Base-by-base conservation (phyloP, 2,888 invertebrate species). In the Agrenia bidenticulata region DNA sequence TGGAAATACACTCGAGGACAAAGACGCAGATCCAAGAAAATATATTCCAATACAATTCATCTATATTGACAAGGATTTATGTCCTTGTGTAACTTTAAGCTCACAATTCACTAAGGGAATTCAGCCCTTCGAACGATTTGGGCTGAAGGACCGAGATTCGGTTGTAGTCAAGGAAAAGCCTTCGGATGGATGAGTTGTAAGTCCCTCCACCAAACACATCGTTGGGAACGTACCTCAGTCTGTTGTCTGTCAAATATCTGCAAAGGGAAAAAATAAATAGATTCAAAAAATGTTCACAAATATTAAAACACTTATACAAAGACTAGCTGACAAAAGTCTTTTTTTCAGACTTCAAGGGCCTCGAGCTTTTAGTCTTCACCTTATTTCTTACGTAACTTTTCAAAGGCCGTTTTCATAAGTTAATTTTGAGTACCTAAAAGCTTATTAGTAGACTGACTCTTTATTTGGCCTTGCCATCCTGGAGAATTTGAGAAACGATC, bases 171-270 rank as follows among this genome's bases (percentile, higher is more conserved):
- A 63, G 56, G 17, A 32, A 56, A 15, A 63, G 32, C 39, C 37
- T 24, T 51, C 13, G 26, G 23, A 51, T 13, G 5, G 51, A 32
- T 11, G 32, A 32, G 32, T 32, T 32, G 32, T 7, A 32, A 4
- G 32, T 7, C 5, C 32, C 32, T 11, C 32, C 32, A 32, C 39
- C 24, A 58, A 75, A 75, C 15, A 67, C 56, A 21, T 58, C 69
- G 17, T 63, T 63, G 11, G 68, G 68, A 32, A 75, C 64, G 17
- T 45, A 61, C 26, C 60, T 64, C 23, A 75, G 61, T 4, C 62
- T 55, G 61, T 75, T 75, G 41, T 65, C 67, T 27, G 69, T 68
- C 61, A 75, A 67, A 57, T 73, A 69, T 54, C 75, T 75, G 51
- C 2, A 51, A 13, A 42, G 7, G 1, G 2, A 24, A 51, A 19